phyloP scores from a whole-genome alignment of 1,140 invertebrate genomes.

The Drosophila neocordata region DNA sequence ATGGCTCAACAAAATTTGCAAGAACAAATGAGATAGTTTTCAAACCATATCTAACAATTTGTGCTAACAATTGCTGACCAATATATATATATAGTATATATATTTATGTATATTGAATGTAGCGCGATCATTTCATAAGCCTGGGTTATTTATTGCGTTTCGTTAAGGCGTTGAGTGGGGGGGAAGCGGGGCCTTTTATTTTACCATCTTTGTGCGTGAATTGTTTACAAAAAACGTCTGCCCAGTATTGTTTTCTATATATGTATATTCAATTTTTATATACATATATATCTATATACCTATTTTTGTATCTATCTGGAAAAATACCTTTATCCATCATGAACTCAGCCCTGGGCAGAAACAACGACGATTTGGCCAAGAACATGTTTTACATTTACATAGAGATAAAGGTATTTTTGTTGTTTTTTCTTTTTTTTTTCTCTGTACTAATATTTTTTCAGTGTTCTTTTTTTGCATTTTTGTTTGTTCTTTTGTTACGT shows the following conservation, averaged over 20 bases:
- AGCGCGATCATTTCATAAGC: conserved; percentile 8
- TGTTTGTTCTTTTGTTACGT: conserved; percentile 18
- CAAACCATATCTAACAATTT: neutral
- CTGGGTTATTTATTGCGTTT: conserved; percentile 26
- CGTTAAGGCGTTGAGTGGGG: conserved; percentile 32
- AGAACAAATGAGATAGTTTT: conserved; percentile 13
- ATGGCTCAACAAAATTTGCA: conserved; percentile 1
- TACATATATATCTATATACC: conserved; percentile 42
- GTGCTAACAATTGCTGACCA: conserved; percentile 9
- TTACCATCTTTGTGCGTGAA: conserved; percentile 83
- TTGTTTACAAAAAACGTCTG: conserved; percentile 83
- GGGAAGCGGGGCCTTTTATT: conserved; percentile 72
- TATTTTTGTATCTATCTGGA: conserved; percentile 5
- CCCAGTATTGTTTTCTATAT: conserved; percentile 75
- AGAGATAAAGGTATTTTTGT: conserved; percentile 68
- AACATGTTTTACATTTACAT: conserved; percentile 61
- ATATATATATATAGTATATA: conserved; percentile 4
- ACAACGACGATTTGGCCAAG: conserved; percentile 82
- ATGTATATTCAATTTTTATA: conserved; percentile 60
- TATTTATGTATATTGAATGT: neutral
- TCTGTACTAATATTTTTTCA: conserved; percentile 9
- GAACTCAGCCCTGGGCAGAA: conserved; percentile 83
- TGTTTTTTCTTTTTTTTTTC: conserved; percentile 31
- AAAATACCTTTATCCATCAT: conserved; percentile 74
- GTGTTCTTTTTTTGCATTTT: conserved; percentile 15